Evolutionary conservation across 2,888 invertebrate species (phyloP), one percentile per base, ranked within the genome.

Genomic region (Cheilosia vulpina): DNA sequence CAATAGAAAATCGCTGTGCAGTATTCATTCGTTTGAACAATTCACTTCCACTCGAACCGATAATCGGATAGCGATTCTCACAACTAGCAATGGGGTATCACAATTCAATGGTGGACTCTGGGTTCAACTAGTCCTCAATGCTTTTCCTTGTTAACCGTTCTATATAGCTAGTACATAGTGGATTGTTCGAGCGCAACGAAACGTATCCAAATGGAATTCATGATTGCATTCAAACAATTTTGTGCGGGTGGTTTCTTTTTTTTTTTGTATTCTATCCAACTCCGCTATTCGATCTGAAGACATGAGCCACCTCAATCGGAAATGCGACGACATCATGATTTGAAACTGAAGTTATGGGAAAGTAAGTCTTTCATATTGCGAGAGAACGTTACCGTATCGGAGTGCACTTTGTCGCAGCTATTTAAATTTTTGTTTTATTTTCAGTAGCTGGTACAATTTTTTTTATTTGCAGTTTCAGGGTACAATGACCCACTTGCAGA

Each of bases 211-310:
- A 72, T 52, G 41, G 52, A 72, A 72, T 52, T 60, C 52, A 62
- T 72, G 60, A 72, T 72, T 60, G 72, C 41, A 62, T 72, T 71
- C 38, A 15, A 72, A 72, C 50, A 41, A 45, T 34, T 50, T 43
- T 55, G n/a, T 55, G 7, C n/a, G 11, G 45, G 5, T 6, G 7
- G 17, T 45, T 45, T 5, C 2, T 17, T 17, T 5, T 6, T 17
- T 17, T 47, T 47, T 19, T 17, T 45, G 11, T 43, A 43, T 47
- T 17, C 45, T 47, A 31, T 2, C n/a, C 17, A n/a, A n/a, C 45
- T 17, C 2, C 45, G 17, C 9, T 17, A 47, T 17, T 6, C 17
- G 4, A n/a, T 17, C 45, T 7, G 45, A 47, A 47, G 45, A 47
- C 7, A 47, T 38, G 17, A 3, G 45, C 17, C 45, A 47, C n/a